These are phyloP conservation scores for Echinarachnius parma DNA, from an alignment of 53 echinoderm and acorn worm species.

Conservation along the genomic window DNA sequence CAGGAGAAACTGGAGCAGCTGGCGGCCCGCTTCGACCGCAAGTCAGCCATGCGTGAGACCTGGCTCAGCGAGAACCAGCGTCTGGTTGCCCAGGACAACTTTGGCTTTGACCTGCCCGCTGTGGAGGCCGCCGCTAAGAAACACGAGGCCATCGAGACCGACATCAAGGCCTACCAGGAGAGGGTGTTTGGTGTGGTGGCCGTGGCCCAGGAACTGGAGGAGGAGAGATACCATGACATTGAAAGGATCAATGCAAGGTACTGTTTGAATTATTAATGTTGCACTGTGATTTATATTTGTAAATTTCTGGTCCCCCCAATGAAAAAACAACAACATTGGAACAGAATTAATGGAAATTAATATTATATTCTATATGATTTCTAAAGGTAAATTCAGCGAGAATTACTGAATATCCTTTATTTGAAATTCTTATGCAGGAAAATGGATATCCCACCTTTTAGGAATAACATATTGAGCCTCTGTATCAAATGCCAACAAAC, in stretches of 20 bases:
- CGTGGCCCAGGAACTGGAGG: slow-evolving; percentile 92
- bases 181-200: slow-evolving; percentile 93
- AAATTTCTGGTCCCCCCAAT: too few species aligned
- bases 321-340: too few species aligned
- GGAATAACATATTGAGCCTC: not conserved
- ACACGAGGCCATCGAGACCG: slow-evolving; percentile 98
- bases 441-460: not conserved
- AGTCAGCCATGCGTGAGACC: slow-evolving; percentile 97
- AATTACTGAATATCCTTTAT: slow-evolving; percentile 5
- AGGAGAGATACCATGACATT: slow-evolving; percentile 89
- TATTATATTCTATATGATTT: not conserved
- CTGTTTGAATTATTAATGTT: too few species aligned
- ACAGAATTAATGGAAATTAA: not conserved
- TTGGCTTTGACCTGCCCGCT: slow-evolving; percentile 91
- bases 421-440: not conserved
- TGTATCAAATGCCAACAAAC: too few species aligned
- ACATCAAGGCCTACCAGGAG: slow-evolving; percentile 98
- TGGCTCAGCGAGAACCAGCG: slow-evolving; percentile 99
- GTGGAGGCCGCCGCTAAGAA: slow-evolving; percentile 99
- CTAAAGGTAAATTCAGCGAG: too few species aligned
- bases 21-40: slow-evolving; percentile 89
- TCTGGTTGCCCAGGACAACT: slow-evolving; percentile 96
- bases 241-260: slow-evolving; percentile 95
- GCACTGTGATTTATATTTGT: too few species aligned
- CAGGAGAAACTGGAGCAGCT: slow-evolving; percentile 99